Percentiles rank a stretch among this genome's conserved stretches.
These are phyloP conservation scores for Triplophysa dalaica DNA, from an alignment of 2,113 vertebrate genomes.

Conservation along the genomic window DNA sequence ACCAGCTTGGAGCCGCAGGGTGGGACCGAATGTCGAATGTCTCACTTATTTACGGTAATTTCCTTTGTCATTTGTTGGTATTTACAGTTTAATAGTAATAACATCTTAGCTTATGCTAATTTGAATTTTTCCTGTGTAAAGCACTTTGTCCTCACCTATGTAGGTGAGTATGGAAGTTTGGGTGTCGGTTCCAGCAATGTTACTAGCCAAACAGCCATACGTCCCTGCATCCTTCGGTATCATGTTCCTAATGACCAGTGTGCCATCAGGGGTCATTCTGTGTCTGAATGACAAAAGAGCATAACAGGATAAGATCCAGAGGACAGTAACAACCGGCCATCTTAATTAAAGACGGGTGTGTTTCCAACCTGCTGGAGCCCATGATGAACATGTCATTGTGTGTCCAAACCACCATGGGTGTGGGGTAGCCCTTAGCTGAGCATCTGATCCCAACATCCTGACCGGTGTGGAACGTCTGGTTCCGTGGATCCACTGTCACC, in stretches of 20 bases:
- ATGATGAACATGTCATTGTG: constrained; percentile 86
- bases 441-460: constrained; percentile 88
- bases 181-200: constrained; percentile 84
- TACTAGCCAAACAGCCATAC: constrained; percentile 91
- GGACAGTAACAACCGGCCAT: not conserved
- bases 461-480: constrained; percentile 85
- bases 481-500: constrained; percentile 82
- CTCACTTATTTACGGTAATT: not conserved
- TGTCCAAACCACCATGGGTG: constrained; percentile 85
- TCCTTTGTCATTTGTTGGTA: too few relatives aligned
- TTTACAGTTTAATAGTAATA: not conserved
- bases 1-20: not conserved
- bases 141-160: constrained; percentile 71
- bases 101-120: not conserved
- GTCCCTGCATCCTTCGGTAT: constrained; percentile 81
- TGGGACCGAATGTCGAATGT: constrained; percentile 15
- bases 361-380: constrained; percentile 82
- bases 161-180: constrained; percentile 81
- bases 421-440: constrained; percentile 83
- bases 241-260: constrained; percentile 81
- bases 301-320: not conserved
- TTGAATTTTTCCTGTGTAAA: not conserved
- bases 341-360: not conserved
- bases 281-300: constrained; percentile 70
- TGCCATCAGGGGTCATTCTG: constrained; percentile 82